Percentiles rank a stretch among this genome's conserved stretches.
Evolutionary conservation across 1,140 invertebrate genomes (phyloP).

Genomic region (Scaptodrosophila lebanonensis): DNA sequence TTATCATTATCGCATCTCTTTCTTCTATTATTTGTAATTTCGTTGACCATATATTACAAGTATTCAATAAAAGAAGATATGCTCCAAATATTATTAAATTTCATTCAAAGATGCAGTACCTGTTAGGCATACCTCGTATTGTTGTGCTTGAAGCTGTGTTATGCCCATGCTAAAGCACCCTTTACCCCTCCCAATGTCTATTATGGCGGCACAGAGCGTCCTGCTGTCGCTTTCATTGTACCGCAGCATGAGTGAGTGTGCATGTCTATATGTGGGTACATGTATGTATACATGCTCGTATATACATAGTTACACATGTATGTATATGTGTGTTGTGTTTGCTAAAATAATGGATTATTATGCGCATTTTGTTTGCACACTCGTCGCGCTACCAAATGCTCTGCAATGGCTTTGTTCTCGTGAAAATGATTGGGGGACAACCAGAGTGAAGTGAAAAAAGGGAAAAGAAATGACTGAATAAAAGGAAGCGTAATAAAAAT

Average conservation of each 20-base stretch:
- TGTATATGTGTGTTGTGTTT: slow-evolving; percentile 46
- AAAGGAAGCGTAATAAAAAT: slow-evolving; percentile 36
- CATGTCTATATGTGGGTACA: not conserved
- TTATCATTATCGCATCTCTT: no score
- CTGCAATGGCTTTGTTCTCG: slow-evolving; percentile 45
- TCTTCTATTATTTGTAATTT: no score
- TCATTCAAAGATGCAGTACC: no score
- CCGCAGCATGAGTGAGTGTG: slow-evolving; percentile 8
- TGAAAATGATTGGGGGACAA: slow-evolving; percentile 45
- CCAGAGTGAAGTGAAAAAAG: slow-evolving; percentile 14
- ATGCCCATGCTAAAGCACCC: no score
- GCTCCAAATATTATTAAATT: no score
- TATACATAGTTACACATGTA: no score
- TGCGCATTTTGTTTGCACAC: slow-evolving; percentile 63
- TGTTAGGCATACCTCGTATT: no score
- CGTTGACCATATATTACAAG: no score
- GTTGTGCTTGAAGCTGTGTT: no score
- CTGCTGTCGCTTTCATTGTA: not conserved
- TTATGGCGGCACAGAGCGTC: no score
- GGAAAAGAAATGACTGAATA: slow-evolving; percentile 7
- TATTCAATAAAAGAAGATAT: no score
- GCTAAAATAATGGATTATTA: slow-evolving; percentile 71
- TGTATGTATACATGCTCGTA: not conserved
- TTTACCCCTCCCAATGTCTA: no score
- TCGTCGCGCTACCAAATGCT: slow-evolving; percentile 22